Evolutionary conservation across 1,140 invertebrate species (phyloP).

Genomic region (Psilanteris sp.): DNA sequence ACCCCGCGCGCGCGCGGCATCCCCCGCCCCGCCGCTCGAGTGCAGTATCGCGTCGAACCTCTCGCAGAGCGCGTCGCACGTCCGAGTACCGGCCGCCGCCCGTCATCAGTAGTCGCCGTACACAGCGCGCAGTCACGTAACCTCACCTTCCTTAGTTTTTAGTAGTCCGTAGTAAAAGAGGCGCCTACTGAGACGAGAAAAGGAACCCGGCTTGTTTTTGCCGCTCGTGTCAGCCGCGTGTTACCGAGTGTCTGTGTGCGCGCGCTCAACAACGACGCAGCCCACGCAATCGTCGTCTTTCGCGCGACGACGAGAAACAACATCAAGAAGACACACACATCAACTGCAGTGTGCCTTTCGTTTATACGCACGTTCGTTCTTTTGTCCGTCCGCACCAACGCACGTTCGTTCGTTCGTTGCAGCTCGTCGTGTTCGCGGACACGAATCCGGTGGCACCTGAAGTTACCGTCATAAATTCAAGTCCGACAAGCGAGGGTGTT

Average conservation of each 20-base stretch:
- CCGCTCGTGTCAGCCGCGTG: constrained; percentile 53
- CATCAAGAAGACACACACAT: constrained; percentile 32
- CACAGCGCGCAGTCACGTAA: constrained; percentile 81
- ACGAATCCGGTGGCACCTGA: constrained; percentile 10
- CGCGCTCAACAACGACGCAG: constrained; percentile 53
- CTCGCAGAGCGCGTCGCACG: constrained; percentile 82
- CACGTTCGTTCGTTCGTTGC: constrained; percentile 36
- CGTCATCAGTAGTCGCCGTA: constrained; percentile 82
- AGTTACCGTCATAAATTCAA: constrained; percentile 7
- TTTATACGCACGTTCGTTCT: constrained; percentile 14
- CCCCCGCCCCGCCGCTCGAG: constrained; percentile 69
- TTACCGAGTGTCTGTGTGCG: constrained; percentile 52
- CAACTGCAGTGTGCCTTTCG: constrained; percentile 47
- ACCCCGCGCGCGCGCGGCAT: constrained; percentile 59
- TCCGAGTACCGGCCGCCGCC: constrained; percentile 83
- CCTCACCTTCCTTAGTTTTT: constrained; percentile 83
- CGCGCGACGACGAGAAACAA: constrained; percentile 33
- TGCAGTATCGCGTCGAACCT: constrained; percentile 88
- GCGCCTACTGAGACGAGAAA: constrained; percentile 61
- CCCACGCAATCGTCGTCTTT: constrained; percentile 48
- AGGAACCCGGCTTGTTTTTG: constrained; percentile 22
- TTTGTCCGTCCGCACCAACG: constrained; percentile 46
- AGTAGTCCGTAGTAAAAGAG: constrained; percentile 80
- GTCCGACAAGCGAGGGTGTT: constrained; percentile 21
- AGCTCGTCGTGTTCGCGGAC: constrained; percentile 16